phyloP scores from a whole-genome alignment of 2,888 invertebrate genomes.

The Torymus aiolomorphi region DNA sequence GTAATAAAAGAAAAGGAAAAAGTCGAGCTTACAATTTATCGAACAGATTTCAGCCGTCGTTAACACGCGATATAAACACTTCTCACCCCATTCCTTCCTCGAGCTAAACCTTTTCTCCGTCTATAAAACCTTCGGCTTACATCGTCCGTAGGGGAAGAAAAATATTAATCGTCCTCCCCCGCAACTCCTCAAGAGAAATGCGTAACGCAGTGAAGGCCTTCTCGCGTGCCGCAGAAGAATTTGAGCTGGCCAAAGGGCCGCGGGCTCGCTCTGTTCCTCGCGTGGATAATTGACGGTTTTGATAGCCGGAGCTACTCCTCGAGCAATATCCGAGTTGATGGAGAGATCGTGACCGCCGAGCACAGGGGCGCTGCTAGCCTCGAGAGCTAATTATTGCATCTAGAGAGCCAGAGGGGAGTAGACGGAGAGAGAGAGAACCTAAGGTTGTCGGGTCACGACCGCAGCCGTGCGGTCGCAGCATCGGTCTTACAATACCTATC shows the following conservation, averaged over 20 bases:
- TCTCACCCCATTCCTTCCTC: not conserved
- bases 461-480: conserved; percentile 32
- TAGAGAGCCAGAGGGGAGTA: conserved; percentile 6
- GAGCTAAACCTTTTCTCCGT: no score
- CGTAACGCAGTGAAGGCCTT: conserved; percentile 13
- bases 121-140: no score
- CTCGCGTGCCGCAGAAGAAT: conserved; percentile 25
- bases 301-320: conserved; percentile 15
- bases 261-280: not conserved
- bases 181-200: not conserved
- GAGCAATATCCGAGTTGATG: conserved; percentile 44
- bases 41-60: no score
- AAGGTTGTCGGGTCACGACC: conserved; percentile 32
- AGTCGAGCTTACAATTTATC: no score
- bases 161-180: not conserved
- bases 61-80: not conserved
- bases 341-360: conserved; percentile 36
- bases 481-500: conserved; percentile 34
- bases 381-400: conserved; percentile 52
- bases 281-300: conserved; percentile 49
- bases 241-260: not conserved
- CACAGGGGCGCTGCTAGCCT: not conserved
- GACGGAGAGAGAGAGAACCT: not conserved
- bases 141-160: no score
- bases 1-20: no score